Percentiles rank a stretch among this genome's conserved stretches.
Conservation (phyloP, 2,113 vertebrate genomes). For the Todiramphus saurophagus region DNA sequence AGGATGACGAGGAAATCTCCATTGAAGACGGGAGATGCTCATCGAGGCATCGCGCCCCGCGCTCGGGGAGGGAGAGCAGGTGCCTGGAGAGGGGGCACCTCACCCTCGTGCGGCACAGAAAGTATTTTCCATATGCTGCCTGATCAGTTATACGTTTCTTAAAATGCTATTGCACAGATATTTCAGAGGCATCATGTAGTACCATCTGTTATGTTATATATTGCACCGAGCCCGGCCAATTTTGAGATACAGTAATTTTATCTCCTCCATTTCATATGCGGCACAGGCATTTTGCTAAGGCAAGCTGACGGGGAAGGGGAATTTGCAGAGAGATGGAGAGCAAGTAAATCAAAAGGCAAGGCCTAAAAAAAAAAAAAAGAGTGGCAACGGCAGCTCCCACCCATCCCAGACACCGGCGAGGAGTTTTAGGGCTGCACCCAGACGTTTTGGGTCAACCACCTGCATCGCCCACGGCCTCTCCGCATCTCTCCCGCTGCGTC, state of each 20-base stretch:
- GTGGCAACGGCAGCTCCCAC: neutral
- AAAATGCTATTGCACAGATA: constrained; percentile 76
- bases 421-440: neutral
- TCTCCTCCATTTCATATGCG: constrained; percentile 77
- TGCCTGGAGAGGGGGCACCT: constrained; percentile 21
- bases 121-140: constrained; percentile 69
- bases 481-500: neutral
- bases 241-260: constrained; percentile 76
- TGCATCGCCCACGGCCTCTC: neutral
- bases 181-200: constrained; percentile 69
- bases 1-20: neutral
- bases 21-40: neutral
- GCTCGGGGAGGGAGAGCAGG: constrained; percentile 31
- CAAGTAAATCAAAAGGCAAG: neutral
- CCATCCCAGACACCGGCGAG: neutral
- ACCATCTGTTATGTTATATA: constrained; percentile 81
- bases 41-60: neutral
- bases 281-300: constrained; percentile 72
- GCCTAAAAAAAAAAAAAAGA: neutral
- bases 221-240: constrained; percentile 77
- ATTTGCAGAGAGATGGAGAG: neutral
- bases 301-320: neutral
- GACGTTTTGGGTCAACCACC: neutral
- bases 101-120: constrained; percentile 25
- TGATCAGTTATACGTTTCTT: constrained; percentile 59